Conservation (phyloP, 2,888 invertebrate species). For the Marasmarcha lunaedactyla region DNA sequence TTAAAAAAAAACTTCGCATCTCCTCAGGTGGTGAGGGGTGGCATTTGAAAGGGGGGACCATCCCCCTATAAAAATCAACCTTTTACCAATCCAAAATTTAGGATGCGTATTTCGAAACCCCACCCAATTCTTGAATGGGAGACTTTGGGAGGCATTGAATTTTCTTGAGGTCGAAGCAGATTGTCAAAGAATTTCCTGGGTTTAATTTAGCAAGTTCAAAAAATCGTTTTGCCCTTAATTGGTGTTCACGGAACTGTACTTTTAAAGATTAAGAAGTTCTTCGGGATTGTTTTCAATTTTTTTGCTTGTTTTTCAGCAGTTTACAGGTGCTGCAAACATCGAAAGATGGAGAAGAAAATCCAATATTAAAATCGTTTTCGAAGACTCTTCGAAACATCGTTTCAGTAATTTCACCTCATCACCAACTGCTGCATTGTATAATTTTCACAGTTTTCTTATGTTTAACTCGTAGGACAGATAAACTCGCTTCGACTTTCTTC, state of each 20-base stretch:
- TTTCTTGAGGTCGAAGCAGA: conserved; percentile 13
- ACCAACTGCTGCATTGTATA: conserved; percentile 8
- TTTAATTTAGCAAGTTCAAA: conserved; percentile 7
- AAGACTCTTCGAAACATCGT: conserved; percentile 10
- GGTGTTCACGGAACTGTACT: conserved; percentile 6
- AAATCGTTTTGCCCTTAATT: conserved; percentile 10
- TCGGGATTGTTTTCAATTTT: conserved; percentile 11
- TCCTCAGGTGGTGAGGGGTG: too few relatives aligned
- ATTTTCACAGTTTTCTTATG: conserved; percentile 5
- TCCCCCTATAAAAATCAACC: too few relatives aligned
- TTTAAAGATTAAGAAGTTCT: conserved; percentile 7
- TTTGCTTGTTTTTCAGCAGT: conserved; percentile 7
- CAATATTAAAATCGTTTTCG: conserved; percentile 13
- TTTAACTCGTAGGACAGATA: conserved; percentile 6
- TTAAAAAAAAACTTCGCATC: too few relatives aligned
- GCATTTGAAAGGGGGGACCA: too few relatives aligned
- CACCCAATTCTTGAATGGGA: conserved; percentile 16
- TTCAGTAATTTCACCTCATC: conserved; percentile 8
- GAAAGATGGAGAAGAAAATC: conserved; percentile 9
- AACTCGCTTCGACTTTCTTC: conserved; percentile 9
- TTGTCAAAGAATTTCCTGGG: conserved; percentile 9
- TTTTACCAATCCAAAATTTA: too few relatives aligned
- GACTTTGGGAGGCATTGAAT: conserved; percentile 15
- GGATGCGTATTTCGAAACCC: too few relatives aligned
- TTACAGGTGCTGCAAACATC: conserved; percentile 9